A percentile compares a stretch with the other conserved stretches of the same genome.
Evolutionary conservation across 2,113 vertebrate genomes (phyloP).

Genomic region (Ictalurus furcatus): DNA sequence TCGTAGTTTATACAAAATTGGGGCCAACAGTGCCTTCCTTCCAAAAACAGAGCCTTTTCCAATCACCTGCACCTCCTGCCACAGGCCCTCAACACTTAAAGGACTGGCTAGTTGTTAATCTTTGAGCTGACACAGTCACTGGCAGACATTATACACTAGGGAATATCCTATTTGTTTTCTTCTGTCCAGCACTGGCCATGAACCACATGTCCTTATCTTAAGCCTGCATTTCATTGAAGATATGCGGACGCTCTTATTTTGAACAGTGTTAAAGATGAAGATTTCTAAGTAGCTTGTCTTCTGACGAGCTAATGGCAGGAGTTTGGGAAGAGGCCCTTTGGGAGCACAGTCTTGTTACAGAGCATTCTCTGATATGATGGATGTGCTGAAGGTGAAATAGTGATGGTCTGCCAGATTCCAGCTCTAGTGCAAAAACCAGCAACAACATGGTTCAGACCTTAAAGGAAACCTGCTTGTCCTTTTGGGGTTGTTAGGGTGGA

Average conservation of each 20-base stretch:
- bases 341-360: conserved; percentile 6
- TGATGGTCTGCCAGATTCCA: conserved; percentile 18
- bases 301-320: conserved; percentile 25
- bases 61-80: not conserved
- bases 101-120: conserved; percentile 1
- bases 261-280: not conserved
- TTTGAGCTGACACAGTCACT: not conserved
- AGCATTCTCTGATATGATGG: conserved; percentile 33
- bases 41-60: not conserved
- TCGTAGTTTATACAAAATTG: not conserved
- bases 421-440: conserved; percentile 4
- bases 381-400: conserved; percentile 30
- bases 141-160: not conserved
- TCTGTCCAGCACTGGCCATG: not conserved
- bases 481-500: conserved; percentile 44
- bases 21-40: not conserved
- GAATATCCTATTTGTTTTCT: not conserved
- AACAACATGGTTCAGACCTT: conserved; percentile 1
- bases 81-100: not conserved
- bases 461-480: conserved; percentile 42
- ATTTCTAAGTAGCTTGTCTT: not conserved
- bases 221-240: conserved; percentile 36
- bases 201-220: not conserved
- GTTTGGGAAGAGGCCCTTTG: not conserved
- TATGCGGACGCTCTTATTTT: not conserved